Evolutionary conservation across 1,140 invertebrate genomes (phyloP).

Genomic region (Sinella curviseta): DNA sequence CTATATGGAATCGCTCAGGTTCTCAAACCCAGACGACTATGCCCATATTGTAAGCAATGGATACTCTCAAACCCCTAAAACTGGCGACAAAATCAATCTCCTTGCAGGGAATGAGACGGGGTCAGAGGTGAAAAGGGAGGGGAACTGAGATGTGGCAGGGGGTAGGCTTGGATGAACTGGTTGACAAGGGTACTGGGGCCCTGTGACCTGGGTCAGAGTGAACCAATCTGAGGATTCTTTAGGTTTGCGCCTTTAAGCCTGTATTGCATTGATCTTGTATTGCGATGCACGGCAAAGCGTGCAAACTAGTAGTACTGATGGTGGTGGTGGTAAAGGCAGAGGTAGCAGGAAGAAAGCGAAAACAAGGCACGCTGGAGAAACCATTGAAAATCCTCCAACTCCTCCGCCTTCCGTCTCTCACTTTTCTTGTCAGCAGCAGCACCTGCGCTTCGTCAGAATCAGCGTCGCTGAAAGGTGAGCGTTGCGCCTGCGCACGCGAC

Average conservation of each 20-base stretch:
- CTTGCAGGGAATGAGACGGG: not conserved
- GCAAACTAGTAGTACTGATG: no score
- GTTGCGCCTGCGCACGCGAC: no score
- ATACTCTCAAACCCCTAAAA: conserved; percentile 13
- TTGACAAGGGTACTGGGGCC: not conserved
- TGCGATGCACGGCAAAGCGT: no score
- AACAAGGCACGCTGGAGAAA: not conserved
- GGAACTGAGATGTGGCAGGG: not conserved
- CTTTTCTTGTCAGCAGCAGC: not conserved
- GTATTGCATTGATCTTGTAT: not conserved
- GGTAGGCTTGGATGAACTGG: not conserved
- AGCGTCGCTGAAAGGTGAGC: not conserved
- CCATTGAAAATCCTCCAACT: conserved; percentile 18
- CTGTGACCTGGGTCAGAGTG: conserved; percentile 10
- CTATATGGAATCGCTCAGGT: no score
- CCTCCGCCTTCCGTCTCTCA: conserved; percentile 6
- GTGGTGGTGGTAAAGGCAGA: not conserved
- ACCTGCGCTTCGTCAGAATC: not conserved
- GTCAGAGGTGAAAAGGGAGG: conserved; percentile 17
- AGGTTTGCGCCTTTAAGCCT: not conserved
- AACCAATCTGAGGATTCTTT: not conserved
- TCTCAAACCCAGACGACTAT: conserved; percentile 29
- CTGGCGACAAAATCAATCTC: conserved; percentile 50
- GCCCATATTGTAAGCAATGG: not conserved
- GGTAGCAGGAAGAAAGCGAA: not conserved